phyloP scores from a whole-genome alignment of 2,113 vertebrate genomes.

The Pachypanchax playfairii region DNA sequence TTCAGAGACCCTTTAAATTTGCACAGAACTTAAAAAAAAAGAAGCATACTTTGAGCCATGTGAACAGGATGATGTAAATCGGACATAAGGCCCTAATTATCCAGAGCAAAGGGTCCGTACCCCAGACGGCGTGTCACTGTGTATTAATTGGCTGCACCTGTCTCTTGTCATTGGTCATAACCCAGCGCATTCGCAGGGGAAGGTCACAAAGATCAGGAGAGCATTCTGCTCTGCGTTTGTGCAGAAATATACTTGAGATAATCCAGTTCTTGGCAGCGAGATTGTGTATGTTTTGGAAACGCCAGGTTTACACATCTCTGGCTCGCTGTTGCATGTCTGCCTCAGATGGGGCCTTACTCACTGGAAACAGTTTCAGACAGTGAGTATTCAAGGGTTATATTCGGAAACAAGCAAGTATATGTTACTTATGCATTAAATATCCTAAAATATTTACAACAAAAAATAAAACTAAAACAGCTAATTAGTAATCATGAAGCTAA shows the following conservation, averaged over 20 bases:
- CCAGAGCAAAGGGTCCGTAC: slow-evolving; percentile 45
- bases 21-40: slow-evolving; percentile 19
- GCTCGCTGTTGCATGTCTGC: slow-evolving; percentile 64
- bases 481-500: slow-evolving; percentile 22
- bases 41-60: slow-evolving; percentile 16
- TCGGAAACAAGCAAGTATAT: too few species aligned
- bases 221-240: slow-evolving; percentile 48
- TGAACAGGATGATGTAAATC: slow-evolving; percentile 34
- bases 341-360: slow-evolving; percentile 53
- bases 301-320: slow-evolving; percentile 68
- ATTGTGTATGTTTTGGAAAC: slow-evolving; percentile 74
- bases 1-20: not conserved
- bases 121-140: slow-evolving; percentile 68
- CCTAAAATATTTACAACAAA: too few species aligned
- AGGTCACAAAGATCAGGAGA: slow-evolving; percentile 77
- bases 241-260: slow-evolving; percentile 72
- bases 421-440: too few species aligned
- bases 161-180: slow-evolving; percentile 83
- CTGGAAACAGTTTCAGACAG: slow-evolving; percentile 59
- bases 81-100: slow-evolving; percentile 68
- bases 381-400: too few species aligned
- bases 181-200: slow-evolving; percentile 71
- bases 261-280: slow-evolving; percentile 75
- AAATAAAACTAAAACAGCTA: not conserved
- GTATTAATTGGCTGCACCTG: slow-evolving; percentile 86